Evolutionary conservation across 2,888 invertebrate species (phyloP), one percentile per base, ranked within the genome.

Genomic region (Branchipolynoe longqiensis): DNA sequence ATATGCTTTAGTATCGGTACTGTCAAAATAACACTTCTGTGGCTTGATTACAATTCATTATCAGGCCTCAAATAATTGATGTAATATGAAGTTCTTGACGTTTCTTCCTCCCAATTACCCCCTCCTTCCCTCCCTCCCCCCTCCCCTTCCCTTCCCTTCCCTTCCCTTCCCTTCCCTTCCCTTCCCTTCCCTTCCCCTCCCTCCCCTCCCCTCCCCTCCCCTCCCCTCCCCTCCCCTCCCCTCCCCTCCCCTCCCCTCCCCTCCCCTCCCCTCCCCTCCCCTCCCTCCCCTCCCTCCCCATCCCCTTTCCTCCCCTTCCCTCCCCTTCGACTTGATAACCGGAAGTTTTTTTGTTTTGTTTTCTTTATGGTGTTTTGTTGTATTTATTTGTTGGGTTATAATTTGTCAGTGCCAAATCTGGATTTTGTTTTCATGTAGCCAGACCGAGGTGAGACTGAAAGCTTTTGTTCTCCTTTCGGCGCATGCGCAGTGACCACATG

Each of bases 21-120:
- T 33, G 69, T 69, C 3, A 31, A 36, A 38, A 38, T 36, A 38
- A 33, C 8, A 69, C 18, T 69, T 25, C 38, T 69, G 18, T 38
- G 69, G 38, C n/a, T 69, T 69, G 36, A 36, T 69, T 69, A n/a
- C 36, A 12, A n/a, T 36, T 38, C 33, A 69, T 33, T 18, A 69
- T 69, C 8, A 69, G 33, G 69, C 18, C 36, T 22, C 38, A 38
- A 69, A 33, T 69, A 38, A 14, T 69, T 69, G 33, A 12, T 36
- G n/a, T 38, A 69, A 36, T 69, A 62, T 62, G 62, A 62, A 25
- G 25, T 62, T 62, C 62, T 62, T 31, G 1, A 31, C 18, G 56
- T 56, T 62, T 74, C 56, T 74, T 41, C 41, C 28, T 74, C 22
- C n/a, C 28, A 40, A 38, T 74, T 22, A 18, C 25, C 62, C 25